phyloP scores from a whole-genome alignment of 2,888 invertebrate species.

The Carcina quercana region DNA sequence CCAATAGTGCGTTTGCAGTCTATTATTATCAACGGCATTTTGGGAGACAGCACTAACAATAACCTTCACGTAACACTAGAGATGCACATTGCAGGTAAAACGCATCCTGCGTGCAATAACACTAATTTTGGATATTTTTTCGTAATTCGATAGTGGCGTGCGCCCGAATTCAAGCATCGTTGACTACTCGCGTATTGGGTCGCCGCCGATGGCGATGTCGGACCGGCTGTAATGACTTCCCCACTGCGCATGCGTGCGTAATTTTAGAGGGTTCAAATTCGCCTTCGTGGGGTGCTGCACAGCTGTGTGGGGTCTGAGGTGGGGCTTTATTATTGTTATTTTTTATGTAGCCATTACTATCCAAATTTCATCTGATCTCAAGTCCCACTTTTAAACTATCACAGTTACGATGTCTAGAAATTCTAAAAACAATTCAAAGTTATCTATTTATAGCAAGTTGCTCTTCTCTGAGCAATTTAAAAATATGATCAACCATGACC shows the following conservation, averaged over 20 bases:
- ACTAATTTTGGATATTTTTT: conserved; percentile 18
- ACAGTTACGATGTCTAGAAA: not conserved
- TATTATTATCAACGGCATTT: conserved; percentile 61
- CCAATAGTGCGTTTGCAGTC: conserved; percentile 54
- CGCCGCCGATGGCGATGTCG: conserved; percentile 40
- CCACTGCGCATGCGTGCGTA: conserved; percentile 64
- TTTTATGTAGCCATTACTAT: not conserved
- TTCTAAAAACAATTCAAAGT: not conserved
- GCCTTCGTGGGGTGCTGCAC: conserved; percentile 53
- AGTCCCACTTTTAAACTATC: not conserved
- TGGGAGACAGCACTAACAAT: conserved; percentile 18
- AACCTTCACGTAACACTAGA: conserved; percentile 41
- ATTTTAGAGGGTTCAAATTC: conserved; percentile 56
- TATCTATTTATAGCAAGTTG: no score
- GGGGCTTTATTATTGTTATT: conserved; percentile 18
- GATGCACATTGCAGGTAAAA: conserved; percentile 41
- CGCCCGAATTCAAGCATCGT: conserved; percentile 49
- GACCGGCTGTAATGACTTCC: conserved; percentile 46
- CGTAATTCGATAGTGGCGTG: conserved; percentile 33
- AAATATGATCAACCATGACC: conserved; percentile 15
- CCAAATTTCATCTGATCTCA: not conserved
- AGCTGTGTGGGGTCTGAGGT: conserved; percentile 50
- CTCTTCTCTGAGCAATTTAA: conserved; percentile 7
- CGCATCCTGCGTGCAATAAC: conserved; percentile 20
- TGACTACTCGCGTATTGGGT: conserved; percentile 35